Conservation (phyloP, 2,888 invertebrate genomes). For the Alsophila aescularia region DNA sequence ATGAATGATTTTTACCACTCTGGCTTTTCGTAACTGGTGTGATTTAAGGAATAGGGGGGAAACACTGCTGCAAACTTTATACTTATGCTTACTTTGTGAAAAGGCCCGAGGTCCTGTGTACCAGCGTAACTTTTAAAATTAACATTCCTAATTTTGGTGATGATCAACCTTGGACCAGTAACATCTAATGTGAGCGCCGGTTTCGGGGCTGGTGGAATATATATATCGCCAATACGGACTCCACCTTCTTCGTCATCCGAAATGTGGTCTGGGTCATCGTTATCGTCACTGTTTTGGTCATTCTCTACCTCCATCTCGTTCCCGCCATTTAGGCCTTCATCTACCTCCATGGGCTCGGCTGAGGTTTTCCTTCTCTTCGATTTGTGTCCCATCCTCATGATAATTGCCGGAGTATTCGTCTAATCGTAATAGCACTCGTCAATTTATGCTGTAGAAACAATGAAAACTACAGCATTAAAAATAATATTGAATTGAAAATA, state of each 20-base stretch:
- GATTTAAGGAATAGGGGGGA: no score
- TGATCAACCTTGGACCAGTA: slow-evolving; percentile 93
- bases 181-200: slow-evolving; percentile 89
- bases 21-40: no score
- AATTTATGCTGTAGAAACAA: background rate
- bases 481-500: no score
- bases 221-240: slow-evolving; percentile 90
- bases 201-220: slow-evolving; percentile 91
- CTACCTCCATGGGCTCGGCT: slow-evolving; percentile 74
- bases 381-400: slow-evolving; percentile 52
- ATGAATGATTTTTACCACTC: no score
- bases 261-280: slow-evolving; percentile 69
- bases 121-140: slow-evolving; percentile 99
- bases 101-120: slow-evolving; percentile 93
- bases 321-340: slow-evolving; percentile 47
- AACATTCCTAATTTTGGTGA: slow-evolving; percentile 94
- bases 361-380: slow-evolving; percentile 56
- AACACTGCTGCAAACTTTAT: no score
- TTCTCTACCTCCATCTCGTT: slow-evolving; percentile 41
- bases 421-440: background rate
- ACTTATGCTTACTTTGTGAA: slow-evolving; percentile 94
- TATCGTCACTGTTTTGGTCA: slow-evolving; percentile 2
- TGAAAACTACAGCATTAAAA: background rate
- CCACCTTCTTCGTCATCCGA: slow-evolving; percentile 88
- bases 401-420: slow-evolving; percentile 4